These are phyloP conservation scores for Siderastrea radians DNA, from an alignment of 92 coral and sea anemone species.

Conservation along the genomic window DNA sequence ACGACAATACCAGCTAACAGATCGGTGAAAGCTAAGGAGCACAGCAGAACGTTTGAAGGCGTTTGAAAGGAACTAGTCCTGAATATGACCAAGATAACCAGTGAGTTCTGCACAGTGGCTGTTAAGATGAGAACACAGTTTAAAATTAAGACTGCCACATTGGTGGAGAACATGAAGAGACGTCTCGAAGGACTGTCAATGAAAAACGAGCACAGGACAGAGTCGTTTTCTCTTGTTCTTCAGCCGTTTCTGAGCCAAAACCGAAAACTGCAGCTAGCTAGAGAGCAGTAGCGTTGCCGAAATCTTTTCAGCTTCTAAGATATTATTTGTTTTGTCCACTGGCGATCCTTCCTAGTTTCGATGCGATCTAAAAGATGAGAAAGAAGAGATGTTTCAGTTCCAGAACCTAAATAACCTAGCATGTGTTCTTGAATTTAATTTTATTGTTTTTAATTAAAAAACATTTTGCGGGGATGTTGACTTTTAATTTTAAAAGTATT, in stretches of 20 bases:
- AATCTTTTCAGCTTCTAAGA: not conserved
- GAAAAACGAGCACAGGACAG: not conserved
- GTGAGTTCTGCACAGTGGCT: conserved; percentile 19
- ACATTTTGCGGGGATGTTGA: too few relatives aligned
- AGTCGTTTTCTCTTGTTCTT: not conserved
- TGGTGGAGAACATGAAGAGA: not conserved
- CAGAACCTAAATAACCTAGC: too few relatives aligned
- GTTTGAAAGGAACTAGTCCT: conserved; percentile 6
- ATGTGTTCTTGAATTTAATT: too few relatives aligned
- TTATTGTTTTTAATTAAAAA: too few relatives aligned
- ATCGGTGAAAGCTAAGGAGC: too few relatives aligned
- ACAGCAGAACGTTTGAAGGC: conserved; percentile 30
- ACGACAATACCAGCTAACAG: too few relatives aligned
- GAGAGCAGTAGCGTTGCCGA: not conserved
- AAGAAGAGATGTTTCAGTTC: too few relatives aligned
- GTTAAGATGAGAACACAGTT: conserved; percentile 5
- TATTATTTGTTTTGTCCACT: not conserved
- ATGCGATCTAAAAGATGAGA: too few relatives aligned
- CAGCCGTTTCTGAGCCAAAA: not conserved
- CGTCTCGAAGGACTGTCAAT: conserved; percentile 13
- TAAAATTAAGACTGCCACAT: not conserved
- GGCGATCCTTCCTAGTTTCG: too few relatives aligned
- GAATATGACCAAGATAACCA: conserved; percentile 17
- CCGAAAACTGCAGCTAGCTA: not conserved
- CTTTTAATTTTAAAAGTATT: too few relatives aligned